Conservation (phyloP, 2,888 invertebrate species). For the Melitaea athalia region DNA sequence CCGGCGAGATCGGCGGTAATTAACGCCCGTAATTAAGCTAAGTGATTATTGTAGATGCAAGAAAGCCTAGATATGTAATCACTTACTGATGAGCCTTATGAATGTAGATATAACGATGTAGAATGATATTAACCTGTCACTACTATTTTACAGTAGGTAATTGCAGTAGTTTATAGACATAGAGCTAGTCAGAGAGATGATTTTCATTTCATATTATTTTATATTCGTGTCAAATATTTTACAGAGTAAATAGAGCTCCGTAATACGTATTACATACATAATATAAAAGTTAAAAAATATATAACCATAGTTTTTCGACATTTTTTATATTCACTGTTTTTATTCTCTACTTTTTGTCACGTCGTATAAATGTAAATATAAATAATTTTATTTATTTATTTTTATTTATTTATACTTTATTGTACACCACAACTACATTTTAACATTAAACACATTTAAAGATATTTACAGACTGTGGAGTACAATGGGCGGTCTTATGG, state of each 20-base stretch:
- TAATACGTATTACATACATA: not conserved
- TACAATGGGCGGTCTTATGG: too few species aligned
- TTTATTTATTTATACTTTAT: too few species aligned
- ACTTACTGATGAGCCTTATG: constrained; percentile 21
- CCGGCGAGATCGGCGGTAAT: constrained; percentile 80
- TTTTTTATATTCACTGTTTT: too few species aligned
- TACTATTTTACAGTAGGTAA: constrained; percentile 11
- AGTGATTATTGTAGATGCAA: constrained; percentile 77
- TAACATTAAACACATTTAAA: too few species aligned
- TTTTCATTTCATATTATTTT: not conserved
- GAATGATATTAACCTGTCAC: constrained; percentile 31
- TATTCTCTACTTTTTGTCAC: too few species aligned
- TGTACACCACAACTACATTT: too few species aligned
- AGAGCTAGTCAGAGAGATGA: not conserved
- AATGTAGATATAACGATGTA: constrained; percentile 23
- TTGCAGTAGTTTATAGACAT: not conserved
- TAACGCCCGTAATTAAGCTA: constrained; percentile 80
- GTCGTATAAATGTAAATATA: too few species aligned
- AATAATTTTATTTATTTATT: too few species aligned
- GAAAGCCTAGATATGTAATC: constrained; percentile 41
- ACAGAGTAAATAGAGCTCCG: not conserved
- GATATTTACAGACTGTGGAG: too few species aligned
- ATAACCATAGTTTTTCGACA: too few species aligned
- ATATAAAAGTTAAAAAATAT: too few species aligned
- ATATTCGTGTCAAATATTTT: not conserved